phyloP scores from a whole-genome alignment of 2,797 vertebrate species.

The Platyrinchus mystaceus region DNA sequence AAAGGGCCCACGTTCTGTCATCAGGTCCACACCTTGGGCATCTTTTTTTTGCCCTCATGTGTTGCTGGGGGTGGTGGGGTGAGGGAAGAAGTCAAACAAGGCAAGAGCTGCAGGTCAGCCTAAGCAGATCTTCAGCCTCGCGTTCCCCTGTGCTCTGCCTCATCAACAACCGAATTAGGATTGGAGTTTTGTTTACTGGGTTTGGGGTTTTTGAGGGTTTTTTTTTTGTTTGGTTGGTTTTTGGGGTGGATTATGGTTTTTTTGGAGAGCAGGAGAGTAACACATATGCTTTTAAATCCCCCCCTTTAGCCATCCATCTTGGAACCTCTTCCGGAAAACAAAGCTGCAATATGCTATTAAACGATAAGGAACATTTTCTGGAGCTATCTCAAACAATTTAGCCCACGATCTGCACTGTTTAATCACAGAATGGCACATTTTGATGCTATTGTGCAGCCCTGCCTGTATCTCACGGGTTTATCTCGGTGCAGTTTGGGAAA shows the following conservation, averaged over 20 bases:
- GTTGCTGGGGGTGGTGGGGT: neutral
- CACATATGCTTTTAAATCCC: neutral
- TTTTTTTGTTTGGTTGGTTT: neutral
- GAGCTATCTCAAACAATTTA: neutral
- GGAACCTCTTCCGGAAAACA: neutral
- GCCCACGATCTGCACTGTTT: neutral
- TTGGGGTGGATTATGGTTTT: neutral
- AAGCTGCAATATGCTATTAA: conserved; percentile 24
- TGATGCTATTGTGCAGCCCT: neutral
- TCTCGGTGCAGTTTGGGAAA: neutral
- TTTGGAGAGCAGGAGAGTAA: neutral
- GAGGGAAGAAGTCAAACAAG: neutral
- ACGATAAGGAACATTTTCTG: neutral
- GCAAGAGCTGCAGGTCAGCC: neutral
- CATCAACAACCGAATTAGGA: neutral
- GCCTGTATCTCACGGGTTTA: accelerated
- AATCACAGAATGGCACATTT: neutral
- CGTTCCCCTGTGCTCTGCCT: neutral
- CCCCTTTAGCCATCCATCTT: neutral
- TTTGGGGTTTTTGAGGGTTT: neutral
- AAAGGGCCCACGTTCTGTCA: neutral
- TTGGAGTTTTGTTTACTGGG: neutral
- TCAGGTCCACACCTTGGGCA: neutral
- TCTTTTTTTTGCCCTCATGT: neutral
- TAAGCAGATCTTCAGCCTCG: neutral